phyloP scores from a whole-genome alignment of 2,888 invertebrate species.

The Cremastinae sp. region DNA sequence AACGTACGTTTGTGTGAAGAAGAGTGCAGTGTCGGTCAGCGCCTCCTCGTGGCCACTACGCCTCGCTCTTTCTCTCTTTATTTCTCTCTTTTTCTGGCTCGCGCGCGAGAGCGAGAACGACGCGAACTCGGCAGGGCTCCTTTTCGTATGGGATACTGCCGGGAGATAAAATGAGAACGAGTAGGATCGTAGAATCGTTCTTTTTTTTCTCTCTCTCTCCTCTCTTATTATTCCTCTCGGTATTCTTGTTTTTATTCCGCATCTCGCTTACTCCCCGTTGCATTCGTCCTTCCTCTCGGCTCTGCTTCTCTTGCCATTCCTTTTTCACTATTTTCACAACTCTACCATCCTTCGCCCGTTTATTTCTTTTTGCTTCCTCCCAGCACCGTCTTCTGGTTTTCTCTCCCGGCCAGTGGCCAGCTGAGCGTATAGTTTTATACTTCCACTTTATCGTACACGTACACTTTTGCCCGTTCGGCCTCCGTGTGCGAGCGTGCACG shows the following conservation, averaged over 20 bases:
- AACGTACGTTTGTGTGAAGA: too few species aligned
- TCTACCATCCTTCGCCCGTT: constrained; percentile 35
- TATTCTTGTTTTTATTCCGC: constrained; percentile 31
- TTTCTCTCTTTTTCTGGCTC: neutral
- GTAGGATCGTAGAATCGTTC: constrained; percentile 39
- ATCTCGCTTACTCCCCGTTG: constrained; percentile 3
- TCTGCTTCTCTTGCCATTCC: constrained; percentile 40
- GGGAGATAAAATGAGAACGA: constrained; percentile 41
- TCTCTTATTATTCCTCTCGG: constrained; percentile 42
- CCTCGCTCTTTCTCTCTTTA: constrained; percentile 5
- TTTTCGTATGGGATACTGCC: constrained; percentile 19
- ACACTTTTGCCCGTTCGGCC: neutral
- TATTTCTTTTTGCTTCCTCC: constrained; percentile 21
- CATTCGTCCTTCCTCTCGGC: neutral
- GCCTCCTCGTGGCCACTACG: constrained; percentile 20
- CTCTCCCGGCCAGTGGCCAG: constrained; percentile 54
- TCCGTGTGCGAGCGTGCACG: neutral
- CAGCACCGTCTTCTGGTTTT: constrained; percentile 39
- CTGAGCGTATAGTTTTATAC: constrained; percentile 47
- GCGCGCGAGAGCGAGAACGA: constrained; percentile 7
- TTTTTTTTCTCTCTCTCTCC: constrained; percentile 40
- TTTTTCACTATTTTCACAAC: constrained; percentile 54
- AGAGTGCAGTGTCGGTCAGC: constrained; percentile 48
- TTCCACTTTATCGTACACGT: constrained; percentile 39
- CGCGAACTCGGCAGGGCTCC: constrained; percentile 21